Base-by-base conservation (phyloP, 1,140 invertebrate genomes). In the Asbolus verrucosus region DNA sequence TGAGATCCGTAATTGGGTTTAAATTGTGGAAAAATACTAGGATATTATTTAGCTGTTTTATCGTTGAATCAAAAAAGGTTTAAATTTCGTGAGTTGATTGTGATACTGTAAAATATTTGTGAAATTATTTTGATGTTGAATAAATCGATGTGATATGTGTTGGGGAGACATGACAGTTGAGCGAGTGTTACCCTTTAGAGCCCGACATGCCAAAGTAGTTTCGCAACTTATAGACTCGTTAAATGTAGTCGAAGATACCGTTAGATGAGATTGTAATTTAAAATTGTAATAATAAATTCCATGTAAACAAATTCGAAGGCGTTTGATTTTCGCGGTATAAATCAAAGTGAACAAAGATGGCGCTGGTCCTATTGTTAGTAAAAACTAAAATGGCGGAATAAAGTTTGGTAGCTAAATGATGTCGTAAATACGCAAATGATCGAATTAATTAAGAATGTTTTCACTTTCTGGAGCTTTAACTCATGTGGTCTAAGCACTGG, bases 351-450 rank as follows among this genome's bases (percentile, higher is more conserved):
- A 14, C 16, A 76, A 77, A 79, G 78, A 79, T 79, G 78, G 78
- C 78, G 76, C 73, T 72, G 39, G 8, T 24, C 63, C 65, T 71
- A 75, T 78, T 76, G 76, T 78, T 77, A 74, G 75, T 72, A 43
- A 76, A 77, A 72, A 74, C 67, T 76, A 76, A 75, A 75, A 79
- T 79, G 78, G 78, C 77, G 74, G 72, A 70, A 43, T 24, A 72
- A 75, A 79, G 75, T 79, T 78, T 76, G 71, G 70, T 77, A 71
- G 68, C 70, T 68, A 69, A 75, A 72, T 71, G 72, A 66, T 71
- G 62, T 70, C 66, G 67, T 73, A 77, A 71, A 67, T 73, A 59
- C 39, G 27, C 24, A 70, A 63, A 71, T 67, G 63, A 69, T 38
- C 50, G 41, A 27, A 39, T 68, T 50, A 60, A 72, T 41, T 38